Conservation (phyloP, 1,140 invertebrate genomes). For the Macrosteles quadrilineatus region DNA sequence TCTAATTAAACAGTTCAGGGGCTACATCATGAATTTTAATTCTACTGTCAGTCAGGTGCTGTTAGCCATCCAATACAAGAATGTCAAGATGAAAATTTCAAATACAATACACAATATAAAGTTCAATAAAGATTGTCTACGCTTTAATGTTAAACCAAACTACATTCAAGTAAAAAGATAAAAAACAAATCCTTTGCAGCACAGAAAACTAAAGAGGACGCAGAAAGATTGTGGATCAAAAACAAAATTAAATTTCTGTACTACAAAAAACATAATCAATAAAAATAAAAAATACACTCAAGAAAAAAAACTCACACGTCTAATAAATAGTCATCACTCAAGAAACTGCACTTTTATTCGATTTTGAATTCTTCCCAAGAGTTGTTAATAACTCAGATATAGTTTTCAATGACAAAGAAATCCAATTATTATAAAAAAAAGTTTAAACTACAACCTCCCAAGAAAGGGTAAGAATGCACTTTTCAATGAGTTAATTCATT, state of each 20-base stretch:
- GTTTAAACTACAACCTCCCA: no score
- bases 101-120: background rate
- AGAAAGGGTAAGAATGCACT: no score
- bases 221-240: background rate
- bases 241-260: background rate
- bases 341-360: background rate
- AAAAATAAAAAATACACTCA: background rate
- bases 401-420: no score
- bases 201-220: background rate
- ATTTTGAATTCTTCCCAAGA: no score
- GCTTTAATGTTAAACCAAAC: background rate
- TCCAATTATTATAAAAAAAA: no score
- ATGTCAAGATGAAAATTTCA: no score
- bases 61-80: background rate
- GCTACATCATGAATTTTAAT: no score
- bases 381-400: no score
- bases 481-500: no score
- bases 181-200: background rate
- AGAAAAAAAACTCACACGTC: background rate
- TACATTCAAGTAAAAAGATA: background rate
- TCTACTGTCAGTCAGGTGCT: background rate
- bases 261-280: background rate
- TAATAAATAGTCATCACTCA: background rate
- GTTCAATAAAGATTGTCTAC: background rate
- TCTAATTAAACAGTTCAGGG: no score